A percentile compares a stretch with the other conserved stretches of the same genome.
Conservation (phyloP, 2,113 vertebrate genomes). For the Gopherus evgoodei region DNA sequence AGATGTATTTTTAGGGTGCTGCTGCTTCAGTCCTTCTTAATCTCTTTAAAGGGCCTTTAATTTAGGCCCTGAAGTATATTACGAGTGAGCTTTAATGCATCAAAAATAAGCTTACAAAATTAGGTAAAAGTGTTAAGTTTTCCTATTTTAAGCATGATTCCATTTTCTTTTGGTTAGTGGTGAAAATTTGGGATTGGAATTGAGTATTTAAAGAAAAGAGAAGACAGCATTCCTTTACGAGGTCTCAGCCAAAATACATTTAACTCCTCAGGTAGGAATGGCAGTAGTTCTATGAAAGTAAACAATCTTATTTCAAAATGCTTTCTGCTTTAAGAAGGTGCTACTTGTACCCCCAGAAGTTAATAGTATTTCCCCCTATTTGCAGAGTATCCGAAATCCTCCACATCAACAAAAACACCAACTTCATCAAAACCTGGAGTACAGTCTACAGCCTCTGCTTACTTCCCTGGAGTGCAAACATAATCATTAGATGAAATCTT, state of each 20-base stretch:
- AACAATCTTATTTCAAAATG: neutral
- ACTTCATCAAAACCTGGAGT: constrained; percentile 9
- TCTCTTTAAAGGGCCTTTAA: neutral
- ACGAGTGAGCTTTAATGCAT: neutral
- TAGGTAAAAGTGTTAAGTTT: neutral
- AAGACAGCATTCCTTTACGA: constrained; percentile 88
- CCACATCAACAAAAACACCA: constrained; percentile 35
- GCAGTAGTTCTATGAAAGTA: fast-evolving
- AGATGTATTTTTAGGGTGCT: neutral
- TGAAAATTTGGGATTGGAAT: constrained; percentile 83
- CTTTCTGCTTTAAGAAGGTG: neutral
- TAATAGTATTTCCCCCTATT: neutral
- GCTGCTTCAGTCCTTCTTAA: neutral
- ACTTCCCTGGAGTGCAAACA: constrained; percentile 85
- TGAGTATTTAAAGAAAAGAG: constrained; percentile 91
- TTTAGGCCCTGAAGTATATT: neutral
- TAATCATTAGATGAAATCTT: neutral
- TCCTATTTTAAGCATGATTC: neutral
- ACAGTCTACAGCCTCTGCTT: constrained; percentile 81
- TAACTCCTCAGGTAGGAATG: constrained; percentile 62
- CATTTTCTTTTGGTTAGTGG: constrained; percentile 70
- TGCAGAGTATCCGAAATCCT: constrained; percentile 80
- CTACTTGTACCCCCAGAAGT: neutral
- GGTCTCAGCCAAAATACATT: constrained; percentile 84
- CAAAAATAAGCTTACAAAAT: neutral